Conservation (phyloP, 2,888 invertebrate genomes). For the Oxytorus armatus region DNA sequence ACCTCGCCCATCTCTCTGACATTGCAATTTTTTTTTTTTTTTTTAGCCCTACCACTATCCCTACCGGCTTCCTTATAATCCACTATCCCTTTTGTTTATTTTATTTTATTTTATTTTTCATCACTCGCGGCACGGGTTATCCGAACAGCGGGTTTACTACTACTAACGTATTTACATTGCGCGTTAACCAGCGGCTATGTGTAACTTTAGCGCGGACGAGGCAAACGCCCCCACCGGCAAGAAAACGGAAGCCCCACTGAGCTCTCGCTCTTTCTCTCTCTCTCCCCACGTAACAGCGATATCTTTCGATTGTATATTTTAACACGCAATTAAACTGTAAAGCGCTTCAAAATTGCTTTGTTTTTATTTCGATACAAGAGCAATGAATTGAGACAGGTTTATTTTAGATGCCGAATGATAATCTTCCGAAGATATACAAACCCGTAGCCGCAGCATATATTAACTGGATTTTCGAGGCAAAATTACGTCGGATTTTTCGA, state of each 20-base stretch:
- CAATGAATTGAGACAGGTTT: too few relatives aligned
- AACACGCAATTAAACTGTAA: not conserved
- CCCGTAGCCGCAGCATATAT: too few relatives aligned
- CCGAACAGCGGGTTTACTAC: conserved; percentile 30
- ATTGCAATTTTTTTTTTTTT: too few relatives aligned
- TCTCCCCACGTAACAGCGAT: conserved; percentile 13
- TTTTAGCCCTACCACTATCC: not conserved
- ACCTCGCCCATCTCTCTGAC: conserved; percentile 75
- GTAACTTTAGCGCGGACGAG: conserved; percentile 32
- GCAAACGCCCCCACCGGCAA: conserved; percentile 61
- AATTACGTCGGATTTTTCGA: too few relatives aligned
- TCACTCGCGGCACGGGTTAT: conserved; percentile 11
- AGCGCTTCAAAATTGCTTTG: too few relatives aligned
- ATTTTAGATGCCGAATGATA: too few relatives aligned
- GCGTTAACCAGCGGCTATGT: conserved; percentile 18
- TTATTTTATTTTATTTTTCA: not conserved
- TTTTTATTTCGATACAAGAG: too few relatives aligned
- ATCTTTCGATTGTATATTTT: not conserved
- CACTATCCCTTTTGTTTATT: not conserved
- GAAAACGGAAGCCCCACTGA: conserved; percentile 51
- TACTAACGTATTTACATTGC: conserved; percentile 32
- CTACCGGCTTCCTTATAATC: not conserved
- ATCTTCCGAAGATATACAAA: too few relatives aligned
- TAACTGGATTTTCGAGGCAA: too few relatives aligned
- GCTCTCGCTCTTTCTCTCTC: conserved; percentile 11